Evolutionary conservation across 2,888 invertebrate genomes (phyloP), one percentile per base, ranked within the genome.

Genomic region (Agrochola macilenta): DNA sequence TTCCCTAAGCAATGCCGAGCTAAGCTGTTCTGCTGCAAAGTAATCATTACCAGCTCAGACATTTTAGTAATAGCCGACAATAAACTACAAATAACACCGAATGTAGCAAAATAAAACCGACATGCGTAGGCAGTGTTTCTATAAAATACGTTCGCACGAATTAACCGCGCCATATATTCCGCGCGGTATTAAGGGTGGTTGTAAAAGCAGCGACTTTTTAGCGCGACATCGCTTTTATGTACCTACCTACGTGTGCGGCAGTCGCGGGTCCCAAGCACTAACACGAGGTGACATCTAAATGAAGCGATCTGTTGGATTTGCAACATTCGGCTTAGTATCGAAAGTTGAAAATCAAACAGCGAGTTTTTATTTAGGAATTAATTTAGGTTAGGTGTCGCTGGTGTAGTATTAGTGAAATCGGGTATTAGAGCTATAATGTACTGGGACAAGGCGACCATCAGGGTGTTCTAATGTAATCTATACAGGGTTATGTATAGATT

Each of bases 171-270:
- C 58, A 81, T 81, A 57, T 69, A 69, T 77, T 68, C 54, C 35
- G 43, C 7, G 23, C 57, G 17, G 35, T n/a, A 61, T 57, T 70
- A 66, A 52, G 49, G 75, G 35, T 2, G 58, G 70, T 11, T 71
- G 43, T 71, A 77, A 81, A 81, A 70, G 23, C 43, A 4, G 68
- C 72, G 72, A 73, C 23, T 72, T 83, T 81, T 83, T 66, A 65
- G 14, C 60, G 14, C 26, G 52, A 66, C 64, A 43, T 57, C 58
- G 73, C 14, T 52, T 78, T 68, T 82, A 76, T 70, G 26, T 68
- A 46, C 2, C 5, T 46, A 26, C 11, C 1, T 26, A 23, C 35
- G 23, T n/a, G 35, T 2, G 46, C 30, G 17, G 9, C n/a, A 20
- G 26, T 58, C 39, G 57, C 17, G 49, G 35, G 26, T 11, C 26